Base-by-base conservation (phyloP, 2,888 invertebrate genomes). In the Coelopa pilipes region DNA sequence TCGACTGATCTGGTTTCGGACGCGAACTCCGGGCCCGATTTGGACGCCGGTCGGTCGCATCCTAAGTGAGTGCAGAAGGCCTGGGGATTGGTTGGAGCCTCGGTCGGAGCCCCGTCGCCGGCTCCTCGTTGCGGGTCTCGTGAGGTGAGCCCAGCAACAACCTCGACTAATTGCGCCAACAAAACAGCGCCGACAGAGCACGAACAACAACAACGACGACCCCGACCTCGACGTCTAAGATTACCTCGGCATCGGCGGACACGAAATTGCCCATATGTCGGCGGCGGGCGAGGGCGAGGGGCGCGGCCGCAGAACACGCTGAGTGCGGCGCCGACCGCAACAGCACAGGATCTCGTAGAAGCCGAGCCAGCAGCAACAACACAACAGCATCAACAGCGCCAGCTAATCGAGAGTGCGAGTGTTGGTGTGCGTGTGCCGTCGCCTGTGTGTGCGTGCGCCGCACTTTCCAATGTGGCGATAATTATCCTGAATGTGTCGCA, bases 401-500 rank as follows among this genome's bases (percentile, higher is more conserved):
- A 34, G 21, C 57, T 59, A 21, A 59, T n/a, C 15, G 17, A 1
- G 13, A 24, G 21, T 24, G 12, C 4, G 15, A 24, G 15, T 24
- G 60, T 11, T 15, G 21, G 21, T 2, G 9, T 19, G 34, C 24
- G 47, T 65, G 65, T 65, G 65, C 46, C n/a, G n/a, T n/a, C n/a
- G n/a, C n/a, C n/a, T n/a, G 19, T 17, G 17, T 13, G 21, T 19
- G 21, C 59, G 21, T 13, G 21, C 1, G 21, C n/a, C 15, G 13
- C 60, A 24, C 24, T 60, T 15, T 13, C 15, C 45, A 34, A 66
- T 47, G 19, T 19, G 12, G 66, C 66, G 13, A 21, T 66, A 66
- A 66, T 66, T 66, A 66, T 63, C 49, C 66, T 66, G 50, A 49
- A 66, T 66, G 66, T 66, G 66, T 66, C 50, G 66, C 17, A 21